phyloP scores from a whole-genome alignment of 2,113 vertebrate genomes.

The Verasper variegatus region DNA sequence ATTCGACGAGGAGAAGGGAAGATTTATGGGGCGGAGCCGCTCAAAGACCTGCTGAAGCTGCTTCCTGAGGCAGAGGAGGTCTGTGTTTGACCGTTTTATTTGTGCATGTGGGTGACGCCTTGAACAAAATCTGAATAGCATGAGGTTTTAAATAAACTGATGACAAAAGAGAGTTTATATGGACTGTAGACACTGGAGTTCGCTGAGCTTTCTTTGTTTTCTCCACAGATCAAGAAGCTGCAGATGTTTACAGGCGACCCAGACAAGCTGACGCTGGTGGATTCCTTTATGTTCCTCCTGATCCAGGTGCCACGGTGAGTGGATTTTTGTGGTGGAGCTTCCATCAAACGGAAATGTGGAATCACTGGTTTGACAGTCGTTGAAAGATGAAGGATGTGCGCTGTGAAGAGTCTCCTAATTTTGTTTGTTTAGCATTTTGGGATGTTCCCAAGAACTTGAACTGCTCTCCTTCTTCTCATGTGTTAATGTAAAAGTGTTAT shows the following conservation, averaged over 20 bases:
- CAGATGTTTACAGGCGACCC: slow-evolving; percentile 90
- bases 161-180: slow-evolving; percentile 31
- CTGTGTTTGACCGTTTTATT: slow-evolving; percentile 14
- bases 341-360: slow-evolving; percentile 23
- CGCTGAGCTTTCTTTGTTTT: slow-evolving; percentile 41
- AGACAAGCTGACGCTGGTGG: slow-evolving; percentile 92
- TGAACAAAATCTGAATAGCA: slow-evolving; percentile 4
- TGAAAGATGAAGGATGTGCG: not conserved
- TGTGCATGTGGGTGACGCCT: slow-evolving; percentile 1
- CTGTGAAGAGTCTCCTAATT: not conserved
- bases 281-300: slow-evolving; percentile 93
- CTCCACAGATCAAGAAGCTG: slow-evolving; percentile 89
- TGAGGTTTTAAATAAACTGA: not conserved
- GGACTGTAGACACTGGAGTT: not conserved
- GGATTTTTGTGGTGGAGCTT: slow-evolving; percentile 19
- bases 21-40: slow-evolving; percentile 87
- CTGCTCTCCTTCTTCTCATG: no score
- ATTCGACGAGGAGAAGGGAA: slow-evolving; percentile 89
- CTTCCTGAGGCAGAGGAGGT: slow-evolving; percentile 96
- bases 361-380: slow-evolving; percentile 21
- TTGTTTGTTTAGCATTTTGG: no score
- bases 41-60: slow-evolving; percentile 94
- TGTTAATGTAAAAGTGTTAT: no score
- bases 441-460: no score
- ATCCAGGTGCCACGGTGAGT: slow-evolving; percentile 96